phyloP scores from a whole-genome alignment of 1,140 invertebrate genomes.

The Drosophila azteca region DNA sequence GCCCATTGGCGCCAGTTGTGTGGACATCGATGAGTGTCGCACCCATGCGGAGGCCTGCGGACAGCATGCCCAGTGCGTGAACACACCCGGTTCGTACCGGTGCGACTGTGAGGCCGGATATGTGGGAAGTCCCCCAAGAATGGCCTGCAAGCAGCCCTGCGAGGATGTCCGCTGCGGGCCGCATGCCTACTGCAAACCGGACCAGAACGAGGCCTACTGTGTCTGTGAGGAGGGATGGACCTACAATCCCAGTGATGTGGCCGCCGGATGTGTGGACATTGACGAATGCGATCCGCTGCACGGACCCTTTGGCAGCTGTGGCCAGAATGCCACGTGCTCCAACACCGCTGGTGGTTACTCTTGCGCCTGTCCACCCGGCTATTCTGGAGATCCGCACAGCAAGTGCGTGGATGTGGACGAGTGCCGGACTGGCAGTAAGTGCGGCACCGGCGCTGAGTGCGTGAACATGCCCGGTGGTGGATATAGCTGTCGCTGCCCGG shows the following conservation, averaged over 20 bases:
- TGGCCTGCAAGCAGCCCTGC: conserved; percentile 94
- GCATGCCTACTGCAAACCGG: conserved; percentile 94
- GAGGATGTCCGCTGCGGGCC: conserved; percentile 94
- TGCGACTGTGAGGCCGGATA: conserved; percentile 95
- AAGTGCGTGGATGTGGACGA: conserved; percentile 94
- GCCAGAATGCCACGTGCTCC: conserved; percentile 91
- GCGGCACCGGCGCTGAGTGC: conserved; percentile 92
- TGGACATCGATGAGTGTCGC: conserved; percentile 93
- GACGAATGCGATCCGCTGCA: conserved; percentile 94
- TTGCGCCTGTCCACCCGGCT: conserved; percentile 92
- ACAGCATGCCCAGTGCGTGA: conserved; percentile 91
- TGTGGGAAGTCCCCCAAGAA: conserved; percentile 91
- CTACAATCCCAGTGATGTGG: conserved; percentile 93
- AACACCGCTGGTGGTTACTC: conserved; percentile 91
- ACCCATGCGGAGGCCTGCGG: conserved; percentile 90
- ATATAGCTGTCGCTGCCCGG: conserved; percentile 91
- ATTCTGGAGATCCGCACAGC: conserved; percentile 90
- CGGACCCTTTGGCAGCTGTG: conserved; percentile 92
- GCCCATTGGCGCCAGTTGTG: conserved; percentile 90
- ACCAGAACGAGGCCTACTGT: conserved; percentile 94
- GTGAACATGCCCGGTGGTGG: conserved; percentile 91
- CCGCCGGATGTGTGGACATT: conserved; percentile 95
- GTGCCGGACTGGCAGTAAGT: conserved; percentile 87
- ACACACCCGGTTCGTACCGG: conserved; percentile 92
- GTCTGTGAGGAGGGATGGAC: conserved; percentile 97